Percentiles rank a stretch among this genome's conserved stretches.
Evolutionary conservation across 2,113 vertebrate genomes (phyloP).

Genomic region (Brachyhypopomus occidentalis): DNA sequence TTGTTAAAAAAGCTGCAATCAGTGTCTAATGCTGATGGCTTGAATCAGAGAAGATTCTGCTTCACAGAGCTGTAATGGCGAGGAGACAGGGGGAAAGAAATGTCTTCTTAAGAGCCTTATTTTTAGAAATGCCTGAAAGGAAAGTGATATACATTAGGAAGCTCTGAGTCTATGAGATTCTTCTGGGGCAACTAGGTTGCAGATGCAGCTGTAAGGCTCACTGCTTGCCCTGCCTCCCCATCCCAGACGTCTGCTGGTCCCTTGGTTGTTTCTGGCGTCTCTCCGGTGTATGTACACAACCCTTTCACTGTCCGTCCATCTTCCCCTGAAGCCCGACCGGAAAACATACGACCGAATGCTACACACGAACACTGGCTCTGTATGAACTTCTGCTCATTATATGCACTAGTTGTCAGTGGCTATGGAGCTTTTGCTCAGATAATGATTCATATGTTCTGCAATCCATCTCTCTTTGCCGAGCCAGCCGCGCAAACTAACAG

Average conservation of each 20-base stretch:
- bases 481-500: not conserved
- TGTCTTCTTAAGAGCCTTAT: constrained; percentile 33
- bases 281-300: not conserved
- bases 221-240: not conserved
- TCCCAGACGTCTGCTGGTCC: constrained; percentile 32
- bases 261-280: not conserved
- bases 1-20: constrained; percentile 18
- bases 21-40: constrained; percentile 6
- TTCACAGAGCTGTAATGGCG: constrained; percentile 16
- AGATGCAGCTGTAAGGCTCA: constrained; percentile 19
- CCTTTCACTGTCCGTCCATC: not conserved
- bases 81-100: constrained; percentile 8
- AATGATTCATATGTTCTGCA: constrained; percentile 11
- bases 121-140: constrained; percentile 30
- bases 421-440: not conserved
- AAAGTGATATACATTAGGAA: constrained; percentile 14
- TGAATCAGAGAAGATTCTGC: not conserved
- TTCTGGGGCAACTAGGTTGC: not conserved
- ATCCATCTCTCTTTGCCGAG: not conserved
- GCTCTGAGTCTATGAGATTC: not conserved
- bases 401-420: not conserved
- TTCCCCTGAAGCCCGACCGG: too few species aligned
- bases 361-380: not conserved
- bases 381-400: not conserved
- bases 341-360: not conserved